A percentile compares a stretch with the other conserved stretches of the same genome.
These are phyloP conservation scores for Melanotaenia maccullochi DNA, from an alignment of 2,797 vertebrate genomes.

Conservation along the genomic window DNA sequence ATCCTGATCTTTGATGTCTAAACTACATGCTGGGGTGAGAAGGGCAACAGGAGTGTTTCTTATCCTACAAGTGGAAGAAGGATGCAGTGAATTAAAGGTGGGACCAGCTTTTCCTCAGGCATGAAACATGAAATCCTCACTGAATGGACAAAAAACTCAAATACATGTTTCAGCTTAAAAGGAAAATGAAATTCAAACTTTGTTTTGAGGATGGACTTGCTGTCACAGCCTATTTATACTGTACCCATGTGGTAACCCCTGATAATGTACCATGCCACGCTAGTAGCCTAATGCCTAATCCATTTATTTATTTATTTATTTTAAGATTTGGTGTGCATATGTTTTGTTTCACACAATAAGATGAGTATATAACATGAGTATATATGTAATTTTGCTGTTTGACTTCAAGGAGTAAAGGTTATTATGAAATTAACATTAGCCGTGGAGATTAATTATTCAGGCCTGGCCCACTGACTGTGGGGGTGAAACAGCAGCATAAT, in stretches of 20 bases:
- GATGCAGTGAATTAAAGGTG: slow-evolving; percentile 15
- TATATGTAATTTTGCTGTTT: too few species aligned
- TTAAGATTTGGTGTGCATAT: background rate
- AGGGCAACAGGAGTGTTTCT: slow-evolving; percentile 45
- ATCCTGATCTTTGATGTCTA: slow-evolving; percentile 35
- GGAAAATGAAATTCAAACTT: slow-evolving; percentile 1
- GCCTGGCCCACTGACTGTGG: background rate
- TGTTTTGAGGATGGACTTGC: background rate
- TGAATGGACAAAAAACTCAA: background rate
- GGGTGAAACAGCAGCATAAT: background rate
- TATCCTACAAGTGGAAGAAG: slow-evolving; percentile 33
- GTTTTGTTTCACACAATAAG: background rate
- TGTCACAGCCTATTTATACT: background rate
- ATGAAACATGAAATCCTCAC: slow-evolving; percentile 6
- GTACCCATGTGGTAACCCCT: background rate
- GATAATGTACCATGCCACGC: background rate
- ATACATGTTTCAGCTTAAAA: slow-evolving; percentile 15
- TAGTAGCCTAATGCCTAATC: background rate
- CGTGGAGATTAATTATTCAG: background rate
- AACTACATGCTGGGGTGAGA: slow-evolving; percentile 41
- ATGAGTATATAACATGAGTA: background rate
- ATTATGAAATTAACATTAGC: slow-evolving; percentile 3
- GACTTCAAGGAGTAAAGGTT: background rate
- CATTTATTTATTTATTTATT: too few species aligned
- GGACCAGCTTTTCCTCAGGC: background rate